A percentile compares a stretch with the other conserved stretches of the same genome.
Conservation (phyloP, 2,113 vertebrate species). For the Mobula hypostoma region DNA sequence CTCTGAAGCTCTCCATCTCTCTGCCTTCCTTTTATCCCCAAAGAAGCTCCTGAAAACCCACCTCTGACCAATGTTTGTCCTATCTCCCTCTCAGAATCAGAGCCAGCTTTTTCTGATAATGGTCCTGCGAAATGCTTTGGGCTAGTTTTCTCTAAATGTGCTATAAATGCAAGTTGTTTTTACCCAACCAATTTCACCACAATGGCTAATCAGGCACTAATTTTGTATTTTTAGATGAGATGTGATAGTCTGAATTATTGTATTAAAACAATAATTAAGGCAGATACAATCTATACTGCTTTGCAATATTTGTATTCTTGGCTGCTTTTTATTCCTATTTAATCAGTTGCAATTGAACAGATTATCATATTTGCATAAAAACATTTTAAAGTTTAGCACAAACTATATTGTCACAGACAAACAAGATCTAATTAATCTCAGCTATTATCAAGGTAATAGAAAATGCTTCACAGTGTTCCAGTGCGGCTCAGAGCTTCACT, state of each 20-base stretch:
- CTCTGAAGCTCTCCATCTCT: no score
- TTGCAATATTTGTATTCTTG: not conserved
- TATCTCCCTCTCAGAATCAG: no score
- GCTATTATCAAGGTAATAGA: not conserved
- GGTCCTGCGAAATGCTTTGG: not conserved
- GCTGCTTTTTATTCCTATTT: not conserved
- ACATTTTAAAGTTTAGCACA: not conserved
- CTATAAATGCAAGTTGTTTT: not conserved
- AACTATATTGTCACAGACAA: not conserved
- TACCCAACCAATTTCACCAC: not conserved
- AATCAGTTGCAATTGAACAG: conserved; percentile 19
- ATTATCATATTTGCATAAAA: conserved; percentile 25
- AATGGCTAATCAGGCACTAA: not conserved
- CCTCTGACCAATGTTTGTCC: no score
- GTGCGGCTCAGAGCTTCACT: no score
- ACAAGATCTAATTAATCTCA: not conserved
- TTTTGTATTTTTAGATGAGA: not conserved
- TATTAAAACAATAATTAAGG: conserved; percentile 17
- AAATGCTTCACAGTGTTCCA: not conserved
- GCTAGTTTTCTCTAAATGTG: not conserved
- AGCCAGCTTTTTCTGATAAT: no score
- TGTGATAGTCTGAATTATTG: conserved; percentile 8
- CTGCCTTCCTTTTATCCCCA: no score
- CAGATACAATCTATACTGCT: not conserved
- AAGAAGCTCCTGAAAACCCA: no score